These are phyloP conservation scores for Dipus sagitta DNA, from an alignment of 2,797 vertebrate genomes.

Conservation along the genomic window DNA sequence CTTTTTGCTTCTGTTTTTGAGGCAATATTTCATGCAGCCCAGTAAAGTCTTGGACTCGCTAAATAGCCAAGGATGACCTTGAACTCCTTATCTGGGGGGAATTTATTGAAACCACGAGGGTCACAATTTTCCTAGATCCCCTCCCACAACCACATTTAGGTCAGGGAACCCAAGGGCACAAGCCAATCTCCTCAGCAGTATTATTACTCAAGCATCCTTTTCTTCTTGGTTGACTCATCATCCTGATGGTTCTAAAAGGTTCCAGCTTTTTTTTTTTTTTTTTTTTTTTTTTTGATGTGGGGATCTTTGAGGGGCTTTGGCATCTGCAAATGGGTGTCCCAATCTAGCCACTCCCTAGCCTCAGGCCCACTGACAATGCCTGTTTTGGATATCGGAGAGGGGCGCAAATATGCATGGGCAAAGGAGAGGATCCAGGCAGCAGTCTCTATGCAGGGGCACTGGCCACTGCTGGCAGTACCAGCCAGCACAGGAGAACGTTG, in stretches of 20 bases:
- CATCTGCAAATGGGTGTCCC: neutral
- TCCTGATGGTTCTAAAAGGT: neutral
- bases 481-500: neutral
- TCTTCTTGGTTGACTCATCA: neutral
- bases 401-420: neutral
- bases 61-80: neutral
- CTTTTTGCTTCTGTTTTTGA: neutral
- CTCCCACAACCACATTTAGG: neutral
- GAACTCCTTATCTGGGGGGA: neutral
- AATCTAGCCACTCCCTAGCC: neutral
- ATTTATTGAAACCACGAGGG: neutral
- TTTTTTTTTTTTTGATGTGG: neutral
- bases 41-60: neutral
- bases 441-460: too few species aligned
- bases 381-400: neutral
- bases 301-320: neutral
- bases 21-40: neutral
- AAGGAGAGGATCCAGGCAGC: neutral
- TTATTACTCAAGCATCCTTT: slow-evolving; percentile 1
- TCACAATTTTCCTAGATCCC: neutral
- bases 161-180: neutral
- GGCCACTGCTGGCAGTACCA: neutral
- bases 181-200: accelerated
- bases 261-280: too few species aligned
- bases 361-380: neutral